Conservation (phyloP, 2,888 invertebrate genomes). For the Pyrochroa serraticornis region DNA sequence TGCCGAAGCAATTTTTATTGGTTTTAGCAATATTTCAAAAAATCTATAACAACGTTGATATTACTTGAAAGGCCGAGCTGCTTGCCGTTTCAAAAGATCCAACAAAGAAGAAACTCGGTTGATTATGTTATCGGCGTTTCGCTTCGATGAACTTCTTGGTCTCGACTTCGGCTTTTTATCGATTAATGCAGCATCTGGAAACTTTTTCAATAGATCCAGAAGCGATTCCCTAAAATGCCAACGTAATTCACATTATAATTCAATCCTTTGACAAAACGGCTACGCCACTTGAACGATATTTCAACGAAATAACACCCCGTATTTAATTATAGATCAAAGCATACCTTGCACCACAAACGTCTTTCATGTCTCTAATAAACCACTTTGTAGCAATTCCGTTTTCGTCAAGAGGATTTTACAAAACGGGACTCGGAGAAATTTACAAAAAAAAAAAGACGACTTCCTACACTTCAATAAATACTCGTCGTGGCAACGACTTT, state of each 20-base stretch:
- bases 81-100: not conserved
- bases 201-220: slow-evolving; percentile 7
- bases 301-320: slow-evolving; percentile 11
- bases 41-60: slow-evolving; percentile 6
- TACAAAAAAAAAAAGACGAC: slow-evolving; percentile 9
- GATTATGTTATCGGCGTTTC: slow-evolving; percentile 30
- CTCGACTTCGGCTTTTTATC: slow-evolving; percentile 19
- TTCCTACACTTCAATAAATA: slow-evolving; percentile 14
- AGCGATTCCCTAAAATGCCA: slow-evolving; percentile 2
- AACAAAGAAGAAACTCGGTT: slow-evolving; percentile 20
- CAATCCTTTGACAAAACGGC: slow-evolving; percentile 3
- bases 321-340: slow-evolving; percentile 40
- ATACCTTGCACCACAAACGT: slow-evolving; percentile 23
- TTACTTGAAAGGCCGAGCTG: not conserved
- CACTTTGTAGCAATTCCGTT: slow-evolving; percentile 19
- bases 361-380: slow-evolving; percentile 39
- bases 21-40: slow-evolving; percentile 11
- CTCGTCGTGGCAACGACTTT: slow-evolving; percentile 12
- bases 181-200: slow-evolving; percentile 14
- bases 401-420: not conserved
- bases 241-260: slow-evolving; percentile 1
- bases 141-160: slow-evolving; percentile 24
- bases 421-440: not conserved
- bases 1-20: not conserved
- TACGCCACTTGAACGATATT: not conserved